Evolutionary conservation across 2,797 vertebrate species (phyloP).

Genomic region (Craterocephalus amniculus): DNA sequence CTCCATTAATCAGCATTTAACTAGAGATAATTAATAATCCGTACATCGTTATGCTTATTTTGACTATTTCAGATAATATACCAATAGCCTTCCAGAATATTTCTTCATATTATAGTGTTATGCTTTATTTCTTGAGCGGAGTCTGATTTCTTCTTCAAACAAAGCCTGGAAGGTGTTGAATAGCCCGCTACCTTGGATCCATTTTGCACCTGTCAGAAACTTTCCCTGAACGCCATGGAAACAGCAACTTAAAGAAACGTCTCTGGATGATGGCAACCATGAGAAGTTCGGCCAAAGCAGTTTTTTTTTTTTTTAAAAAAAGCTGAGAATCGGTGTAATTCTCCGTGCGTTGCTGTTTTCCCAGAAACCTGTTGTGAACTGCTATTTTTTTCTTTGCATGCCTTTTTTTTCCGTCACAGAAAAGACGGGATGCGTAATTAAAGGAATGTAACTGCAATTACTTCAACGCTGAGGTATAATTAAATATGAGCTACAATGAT

Average conservation of each 20-base stretch:
- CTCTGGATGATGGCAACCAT: slow-evolving; percentile 24
- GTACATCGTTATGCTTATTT: no score
- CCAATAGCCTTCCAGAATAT: no score
- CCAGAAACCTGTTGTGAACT: background rate
- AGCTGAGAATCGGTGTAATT: slow-evolving; percentile 15
- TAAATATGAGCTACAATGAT: background rate
- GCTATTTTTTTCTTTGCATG: background rate
- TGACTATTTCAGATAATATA: background rate
- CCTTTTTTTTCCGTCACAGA: background rate
- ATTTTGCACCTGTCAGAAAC: slow-evolving; percentile 16
- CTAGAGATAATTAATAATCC: no score
- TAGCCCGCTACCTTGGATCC: background rate
- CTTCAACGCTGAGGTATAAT: background rate
- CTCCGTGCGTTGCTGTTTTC: no score
- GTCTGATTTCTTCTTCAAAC: background rate
- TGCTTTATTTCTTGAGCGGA: background rate
- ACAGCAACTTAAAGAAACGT: slow-evolving; percentile 6
- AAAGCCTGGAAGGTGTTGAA: background rate
- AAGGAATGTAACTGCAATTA: background rate
- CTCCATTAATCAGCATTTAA: no score
- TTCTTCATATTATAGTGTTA: background rate
- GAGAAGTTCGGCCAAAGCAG: slow-evolving; percentile 25
- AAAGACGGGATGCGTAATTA: background rate
- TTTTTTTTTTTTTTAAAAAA: slow-evolving; percentile 18
- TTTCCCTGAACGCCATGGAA: background rate